phyloP scores from a whole-genome alignment of 2,113 vertebrate species.

The Mesitornis unicolor region DNA sequence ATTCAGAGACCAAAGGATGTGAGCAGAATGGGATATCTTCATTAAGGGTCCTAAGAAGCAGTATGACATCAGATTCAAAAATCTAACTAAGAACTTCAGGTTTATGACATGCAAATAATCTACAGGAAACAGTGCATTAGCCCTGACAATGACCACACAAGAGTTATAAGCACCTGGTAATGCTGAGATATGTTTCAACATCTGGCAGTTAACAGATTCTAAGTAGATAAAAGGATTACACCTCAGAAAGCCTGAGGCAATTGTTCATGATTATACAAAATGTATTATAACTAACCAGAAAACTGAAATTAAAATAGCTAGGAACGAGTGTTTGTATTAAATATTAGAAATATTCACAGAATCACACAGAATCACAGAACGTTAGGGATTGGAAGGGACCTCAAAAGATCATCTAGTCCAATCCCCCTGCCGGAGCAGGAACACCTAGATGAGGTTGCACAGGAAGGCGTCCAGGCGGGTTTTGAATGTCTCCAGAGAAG shows the following conservation, averaged over 20 bases:
- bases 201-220: not conserved
- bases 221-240: not conserved
- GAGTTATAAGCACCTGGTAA: not conserved
- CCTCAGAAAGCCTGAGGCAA: not conserved
- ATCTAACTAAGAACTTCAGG: not conserved
- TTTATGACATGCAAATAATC: not conserved
- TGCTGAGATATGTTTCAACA: not conserved
- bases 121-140: not conserved
- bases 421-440: too few species aligned
- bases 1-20: not conserved
- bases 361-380: too few species aligned
- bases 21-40: not conserved
- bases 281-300: not conserved
- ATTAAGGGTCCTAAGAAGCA: not conserved
- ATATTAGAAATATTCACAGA: not conserved
- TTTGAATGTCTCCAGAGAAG: too few species aligned
- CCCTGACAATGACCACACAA: not conserved
- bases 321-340: not conserved
- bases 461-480: too few species aligned
- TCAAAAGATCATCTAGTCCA: too few species aligned
- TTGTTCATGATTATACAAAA: not conserved
- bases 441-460: too few species aligned
- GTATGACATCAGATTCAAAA: not conserved
- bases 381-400: too few species aligned
- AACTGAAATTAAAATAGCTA: not conserved